Base-by-base conservation (phyloP, 2,888 invertebrate genomes). In the Cephus rjabovi region DNA sequence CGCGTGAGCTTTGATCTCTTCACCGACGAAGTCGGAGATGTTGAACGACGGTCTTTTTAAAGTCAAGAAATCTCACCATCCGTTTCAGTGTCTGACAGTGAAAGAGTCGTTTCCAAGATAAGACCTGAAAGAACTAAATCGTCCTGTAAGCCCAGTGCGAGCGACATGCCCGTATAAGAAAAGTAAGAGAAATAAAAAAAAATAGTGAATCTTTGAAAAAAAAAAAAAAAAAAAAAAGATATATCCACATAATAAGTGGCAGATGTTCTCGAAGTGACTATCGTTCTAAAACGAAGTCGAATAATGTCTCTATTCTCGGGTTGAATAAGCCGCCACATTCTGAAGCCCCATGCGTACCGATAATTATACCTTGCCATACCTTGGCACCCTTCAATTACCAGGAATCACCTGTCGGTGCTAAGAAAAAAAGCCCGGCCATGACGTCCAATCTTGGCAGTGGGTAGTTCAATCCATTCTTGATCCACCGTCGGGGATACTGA, bases 281-380 rank as follows among this genome's bases (percentile, higher is more conserved):
- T 56, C 56, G 23, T 56, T 56, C 56, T 56, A 56, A 56, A 23
- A 23, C 56, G 56, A 56, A 82, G 82, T 81, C 83, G 86, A 85
- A 88, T 90, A 90, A 90, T 89, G 90, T 90, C 90, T 90, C 89
- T 90, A 90, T 90, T 90, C 87, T 88, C 88, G 86, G 1, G 87
- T 87, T 82, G 82, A 74, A 34, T 31, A 73, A 83, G 83, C 86
- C 85, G 88, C 84, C 85, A 87, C 87, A 88, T 88, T 90, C 88
- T 86, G 87, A 83, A 84, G 84, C 89, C 87, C 87, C 86, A 88
- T 89, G 87, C 88, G 87, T 85, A 56, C 87, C 86, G 87, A 89
- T 90, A 90, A 90, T 90, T 89, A 90, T 87, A 90, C 86, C 87
- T 89, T 89, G 88, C 88, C 86, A 87, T 81, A 86, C 86, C 56